Evolutionary conservation across 1,140 invertebrate genomes (phyloP).

Genomic region (Samia ricini): DNA sequence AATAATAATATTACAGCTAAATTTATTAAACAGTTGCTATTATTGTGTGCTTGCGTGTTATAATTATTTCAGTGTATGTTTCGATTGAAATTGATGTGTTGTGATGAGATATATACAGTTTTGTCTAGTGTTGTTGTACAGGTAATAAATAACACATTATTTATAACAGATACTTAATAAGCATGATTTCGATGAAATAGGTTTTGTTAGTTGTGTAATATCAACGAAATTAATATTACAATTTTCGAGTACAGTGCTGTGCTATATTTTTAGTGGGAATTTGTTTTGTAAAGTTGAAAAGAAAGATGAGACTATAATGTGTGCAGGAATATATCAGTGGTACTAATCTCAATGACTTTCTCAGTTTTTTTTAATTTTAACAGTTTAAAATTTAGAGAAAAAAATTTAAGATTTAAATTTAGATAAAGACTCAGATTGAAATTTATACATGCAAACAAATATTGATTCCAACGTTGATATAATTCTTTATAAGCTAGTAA

Average conservation of each 20-base stretch:
- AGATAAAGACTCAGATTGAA: too few relatives aligned
- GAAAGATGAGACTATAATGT: too few relatives aligned
- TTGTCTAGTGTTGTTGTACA: conserved; percentile 56
- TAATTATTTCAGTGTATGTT: not conserved
- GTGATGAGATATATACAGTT: conserved; percentile 61
- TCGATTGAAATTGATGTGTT: not conserved
- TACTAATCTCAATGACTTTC: too few relatives aligned
- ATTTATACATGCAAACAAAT: too few relatives aligned
- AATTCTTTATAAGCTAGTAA: too few relatives aligned
- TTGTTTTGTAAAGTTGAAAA: not conserved
- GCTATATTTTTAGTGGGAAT: not conserved
- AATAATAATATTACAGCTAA: conserved; percentile 7
- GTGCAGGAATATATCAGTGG: too few relatives aligned
- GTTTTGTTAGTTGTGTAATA: not conserved
- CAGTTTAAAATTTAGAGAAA: too few relatives aligned
- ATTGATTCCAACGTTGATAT: too few relatives aligned
- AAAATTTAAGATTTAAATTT: too few relatives aligned
- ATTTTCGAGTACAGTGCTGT: not conserved
- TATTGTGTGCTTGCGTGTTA: conserved; percentile 12
- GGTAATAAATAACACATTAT: conserved; percentile 34
- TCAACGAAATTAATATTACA: not conserved
- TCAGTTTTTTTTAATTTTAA: too few relatives aligned
- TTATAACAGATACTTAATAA: too few relatives aligned
- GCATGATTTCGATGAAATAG: not conserved
- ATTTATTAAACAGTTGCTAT: conserved; percentile 4